Evolutionary conservation across 1,140 invertebrate genomes (phyloP).

Genomic region (Drosophila quadrilineata): DNA sequence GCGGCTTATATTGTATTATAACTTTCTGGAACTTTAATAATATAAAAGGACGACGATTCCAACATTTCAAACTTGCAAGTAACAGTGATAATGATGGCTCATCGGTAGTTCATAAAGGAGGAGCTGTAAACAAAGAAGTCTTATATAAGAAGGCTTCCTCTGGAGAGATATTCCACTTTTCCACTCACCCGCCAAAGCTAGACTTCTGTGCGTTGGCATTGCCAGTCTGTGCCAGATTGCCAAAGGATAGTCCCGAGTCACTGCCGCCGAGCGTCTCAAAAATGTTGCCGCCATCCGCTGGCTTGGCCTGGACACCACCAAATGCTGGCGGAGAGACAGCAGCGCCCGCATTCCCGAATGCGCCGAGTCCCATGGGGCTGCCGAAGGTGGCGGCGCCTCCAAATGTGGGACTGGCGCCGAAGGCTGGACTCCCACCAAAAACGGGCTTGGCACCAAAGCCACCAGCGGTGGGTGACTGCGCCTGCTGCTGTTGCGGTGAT

Average conservation of each 20-base stretch:
- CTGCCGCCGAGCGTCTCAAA: conserved; percentile 84
- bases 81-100: conserved; percentile 6
- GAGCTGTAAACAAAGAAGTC: conserved; percentile 12
- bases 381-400: conserved; percentile 83
- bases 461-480: conserved; percentile 46
- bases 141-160: not conserved
- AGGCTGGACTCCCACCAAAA: conserved; percentile 76
- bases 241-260: conserved; percentile 83
- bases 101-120: conserved; percentile 40
- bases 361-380: conserved; percentile 82
- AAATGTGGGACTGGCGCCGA: conserved; percentile 82
- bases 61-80: too few species aligned
- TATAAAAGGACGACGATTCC: too few species aligned
- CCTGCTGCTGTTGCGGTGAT: conserved; percentile 59
- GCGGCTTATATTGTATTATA: too few species aligned
- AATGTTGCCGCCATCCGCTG: conserved; percentile 81
- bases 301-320: conserved; percentile 54
- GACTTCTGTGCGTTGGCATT: conserved; percentile 66
- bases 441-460: conserved; percentile 64
- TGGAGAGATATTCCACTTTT: not conserved
- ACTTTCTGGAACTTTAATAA: too few species aligned
- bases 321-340: conserved; percentile 53
- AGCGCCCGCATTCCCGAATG: conserved; percentile 38
- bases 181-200: conserved; percentile 82
- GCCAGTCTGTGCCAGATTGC: conserved; percentile 83